A percentile compares a stretch with the other conserved stretches of the same genome.
phyloP scores from a whole-genome alignment of 1,140 invertebrate genomes.

The Cydia pomonella region DNA sequence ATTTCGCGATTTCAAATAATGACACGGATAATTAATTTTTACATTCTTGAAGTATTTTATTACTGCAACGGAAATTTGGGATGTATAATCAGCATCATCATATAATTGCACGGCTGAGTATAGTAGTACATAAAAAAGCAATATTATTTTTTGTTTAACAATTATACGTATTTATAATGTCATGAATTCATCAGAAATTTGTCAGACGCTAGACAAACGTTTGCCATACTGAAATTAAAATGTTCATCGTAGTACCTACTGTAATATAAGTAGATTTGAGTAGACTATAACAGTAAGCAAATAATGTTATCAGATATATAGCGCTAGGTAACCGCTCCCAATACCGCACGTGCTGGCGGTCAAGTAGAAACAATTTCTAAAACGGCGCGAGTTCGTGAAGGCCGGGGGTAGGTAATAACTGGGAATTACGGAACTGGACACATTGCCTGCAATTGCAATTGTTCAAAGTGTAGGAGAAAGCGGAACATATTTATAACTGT shows the following conservation, averaged over 20 bases:
- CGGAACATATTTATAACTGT: too few species aligned
- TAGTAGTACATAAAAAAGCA: too few species aligned
- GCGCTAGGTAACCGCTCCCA: constrained; percentile 34
- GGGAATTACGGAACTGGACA: constrained; percentile 67
- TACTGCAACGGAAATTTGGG: background rate
- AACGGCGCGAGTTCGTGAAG: constrained; percentile 69
- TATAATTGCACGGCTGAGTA: too few species aligned
- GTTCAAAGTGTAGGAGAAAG: constrained; percentile 35
- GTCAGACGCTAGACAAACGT: too few species aligned
- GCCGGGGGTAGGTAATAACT: constrained; percentile 73
- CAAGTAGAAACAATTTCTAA: constrained; percentile 63
- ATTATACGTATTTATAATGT: background rate
- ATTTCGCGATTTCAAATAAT: background rate
- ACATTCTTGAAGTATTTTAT: background rate
- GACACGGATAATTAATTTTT: background rate
- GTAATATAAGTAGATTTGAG: background rate
- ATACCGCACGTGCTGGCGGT: constrained; percentile 65
- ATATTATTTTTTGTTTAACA: background rate
- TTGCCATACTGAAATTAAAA: too few species aligned
- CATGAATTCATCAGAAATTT: too few species aligned
- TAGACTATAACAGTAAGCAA: background rate
- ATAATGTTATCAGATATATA: constrained; percentile 19
- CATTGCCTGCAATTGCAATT: constrained; percentile 37
- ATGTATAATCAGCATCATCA: too few species aligned
- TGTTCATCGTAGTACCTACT: too few species aligned